Percentiles rank a stretch among this genome's conserved stretches.
phyloP scores from a whole-genome alignment of 2,797 vertebrate genomes.

The Coregonus suidteri region DNA sequence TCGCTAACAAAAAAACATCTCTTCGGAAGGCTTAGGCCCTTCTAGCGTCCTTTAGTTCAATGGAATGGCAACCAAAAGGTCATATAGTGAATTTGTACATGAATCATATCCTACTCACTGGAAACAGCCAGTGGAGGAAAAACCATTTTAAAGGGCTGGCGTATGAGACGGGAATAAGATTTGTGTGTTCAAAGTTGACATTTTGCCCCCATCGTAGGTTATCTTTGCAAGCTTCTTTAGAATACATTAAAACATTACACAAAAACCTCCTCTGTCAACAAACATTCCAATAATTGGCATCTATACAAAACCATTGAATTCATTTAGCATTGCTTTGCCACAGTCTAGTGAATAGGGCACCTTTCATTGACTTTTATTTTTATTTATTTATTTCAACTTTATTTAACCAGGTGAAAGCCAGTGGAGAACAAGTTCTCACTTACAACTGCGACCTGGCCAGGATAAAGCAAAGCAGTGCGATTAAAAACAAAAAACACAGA shows the following conservation, averaged over 20 bases:
- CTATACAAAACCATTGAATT: background rate
- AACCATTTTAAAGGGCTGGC: conserved; percentile 31
- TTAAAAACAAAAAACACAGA: no score
- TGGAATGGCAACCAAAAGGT: conserved; percentile 49
- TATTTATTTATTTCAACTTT: no score
- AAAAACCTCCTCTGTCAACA: background rate
- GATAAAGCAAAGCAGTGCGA: no score
- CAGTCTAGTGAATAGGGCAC: background rate
- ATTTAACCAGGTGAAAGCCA: no score
- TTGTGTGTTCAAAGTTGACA: conserved; percentile 24
- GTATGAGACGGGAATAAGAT: conserved; percentile 21
- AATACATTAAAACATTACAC: background rate
- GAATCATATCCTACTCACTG: conserved; percentile 30
- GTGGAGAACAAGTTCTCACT: no score
- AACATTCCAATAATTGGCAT: conserved; percentile 1
- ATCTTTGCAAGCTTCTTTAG: background rate
- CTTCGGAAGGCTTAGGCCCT: conserved; percentile 12
- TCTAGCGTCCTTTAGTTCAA: conserved; percentile 18
- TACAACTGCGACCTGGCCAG: no score
- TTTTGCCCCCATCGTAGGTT: conserved; percentile 12
- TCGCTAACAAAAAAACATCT: background rate
- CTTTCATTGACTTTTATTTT: background rate
- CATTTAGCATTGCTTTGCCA: background rate
- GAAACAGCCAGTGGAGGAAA: conserved; percentile 41
- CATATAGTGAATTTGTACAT: conserved; percentile 47